A percentile compares a stretch with the other conserved stretches of the same genome.
phyloP scores from a whole-genome alignment of 2,113 vertebrate genomes.

The Ceyx melanurus region DNA sequence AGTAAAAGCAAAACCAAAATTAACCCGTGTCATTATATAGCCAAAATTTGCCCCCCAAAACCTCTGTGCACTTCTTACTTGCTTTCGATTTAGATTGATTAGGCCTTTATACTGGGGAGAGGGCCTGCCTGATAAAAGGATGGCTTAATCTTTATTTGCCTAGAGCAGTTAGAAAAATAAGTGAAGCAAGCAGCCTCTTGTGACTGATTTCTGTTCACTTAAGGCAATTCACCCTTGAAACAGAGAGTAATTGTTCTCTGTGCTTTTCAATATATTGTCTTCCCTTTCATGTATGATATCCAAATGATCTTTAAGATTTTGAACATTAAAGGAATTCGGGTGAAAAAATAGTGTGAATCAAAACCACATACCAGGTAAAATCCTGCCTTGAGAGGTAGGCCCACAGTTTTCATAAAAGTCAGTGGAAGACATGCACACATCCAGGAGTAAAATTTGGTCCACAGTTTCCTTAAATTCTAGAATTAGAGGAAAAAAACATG shows the following conservation, averaged over 20 bases:
- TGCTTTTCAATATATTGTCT: constrained; percentile 52
- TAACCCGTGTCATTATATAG: not conserved
- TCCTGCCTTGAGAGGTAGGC: not conserved
- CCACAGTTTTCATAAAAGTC: not conserved
- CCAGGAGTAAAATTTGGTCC: not conserved
- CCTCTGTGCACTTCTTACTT: constrained; percentile 17
- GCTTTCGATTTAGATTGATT: constrained; percentile 70
- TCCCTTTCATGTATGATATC: constrained; percentile 37
- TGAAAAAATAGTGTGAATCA: not conserved
- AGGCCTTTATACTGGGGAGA: constrained; percentile 54
- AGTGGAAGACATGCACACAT: not conserved
- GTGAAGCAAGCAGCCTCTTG: constrained; percentile 73
- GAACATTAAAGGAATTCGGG: not conserved
- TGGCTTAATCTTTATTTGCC: constrained; percentile 76
- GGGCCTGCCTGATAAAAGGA: constrained; percentile 68
- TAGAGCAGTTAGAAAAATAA: constrained; percentile 74
- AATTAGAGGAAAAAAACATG: not conserved
- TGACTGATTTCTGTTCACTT: constrained; percentile 73
- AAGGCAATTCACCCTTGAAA: constrained; percentile 68
- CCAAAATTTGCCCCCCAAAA: not conserved
- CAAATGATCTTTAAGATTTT: constrained; percentile 47
- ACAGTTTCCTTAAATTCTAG: not conserved
- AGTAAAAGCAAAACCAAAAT: constrained; percentile 22
- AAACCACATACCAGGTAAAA: not conserved
- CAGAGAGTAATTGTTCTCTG: constrained; percentile 62